A percentile compares a stretch with the other conserved stretches of the same genome.
These are phyloP conservation scores for Cactoblastis cactorum DNA, from an alignment of 2,888 invertebrate genomes.

Conservation along the genomic window DNA sequence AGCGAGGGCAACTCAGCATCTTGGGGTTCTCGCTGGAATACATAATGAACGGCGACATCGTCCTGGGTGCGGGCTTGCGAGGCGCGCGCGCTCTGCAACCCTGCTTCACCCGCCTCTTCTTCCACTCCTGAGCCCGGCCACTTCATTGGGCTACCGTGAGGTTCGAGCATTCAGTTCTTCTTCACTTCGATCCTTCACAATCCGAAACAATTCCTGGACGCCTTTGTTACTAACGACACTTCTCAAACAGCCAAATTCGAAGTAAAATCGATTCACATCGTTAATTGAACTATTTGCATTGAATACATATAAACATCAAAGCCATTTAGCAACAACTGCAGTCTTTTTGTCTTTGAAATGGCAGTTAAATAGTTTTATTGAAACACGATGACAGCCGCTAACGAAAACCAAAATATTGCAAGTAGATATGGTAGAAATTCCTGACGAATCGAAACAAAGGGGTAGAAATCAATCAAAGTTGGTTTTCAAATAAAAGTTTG, in stretches of 20 bases:
- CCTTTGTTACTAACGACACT: conserved; percentile 39
- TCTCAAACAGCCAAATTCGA: conserved; percentile 37
- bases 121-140: conserved; percentile 85
- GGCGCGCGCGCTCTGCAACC: conserved; percentile 81
- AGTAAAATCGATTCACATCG: conserved; percentile 55
- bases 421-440: conserved; percentile 67
- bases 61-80: conserved; percentile 86
- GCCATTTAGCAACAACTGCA: conserved; percentile 49
- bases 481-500: conserved; percentile 30
- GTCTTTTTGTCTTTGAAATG: conserved; percentile 66
- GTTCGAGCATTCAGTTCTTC: conserved; percentile 78
- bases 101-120: conserved; percentile 80
- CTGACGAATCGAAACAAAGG: conserved; percentile 80
- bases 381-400: conserved; percentile 74
- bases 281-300: conserved; percentile 41
- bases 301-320: conserved; percentile 39
- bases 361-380: conserved; percentile 59
- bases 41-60: conserved; percentile 95
- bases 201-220: conserved; percentile 52
- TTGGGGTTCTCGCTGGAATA: conserved; percentile 89
- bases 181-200: conserved; percentile 52
- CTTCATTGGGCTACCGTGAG: conserved; percentile 86
- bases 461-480: conserved; percentile 50
- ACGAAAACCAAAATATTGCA: conserved; percentile 73
- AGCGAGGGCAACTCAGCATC: conserved; percentile 88